Evolutionary conservation across 1,140 invertebrate species (phyloP).

Genomic region (Brachionus paranguensis): DNA sequence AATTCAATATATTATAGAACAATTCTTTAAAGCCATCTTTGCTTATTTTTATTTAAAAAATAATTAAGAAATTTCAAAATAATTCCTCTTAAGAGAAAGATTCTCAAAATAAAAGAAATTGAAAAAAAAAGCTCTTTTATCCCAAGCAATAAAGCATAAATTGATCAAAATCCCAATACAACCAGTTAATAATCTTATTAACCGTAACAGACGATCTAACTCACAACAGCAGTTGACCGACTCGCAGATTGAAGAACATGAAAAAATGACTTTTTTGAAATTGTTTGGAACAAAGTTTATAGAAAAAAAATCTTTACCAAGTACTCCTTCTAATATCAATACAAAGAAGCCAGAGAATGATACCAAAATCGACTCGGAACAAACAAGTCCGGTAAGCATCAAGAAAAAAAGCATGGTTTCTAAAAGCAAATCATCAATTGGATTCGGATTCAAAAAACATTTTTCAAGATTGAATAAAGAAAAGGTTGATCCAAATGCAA

Average conservation of each 20-base stretch:
- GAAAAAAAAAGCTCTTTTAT: slow-evolving; percentile 72
- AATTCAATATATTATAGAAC: too few relatives aligned
- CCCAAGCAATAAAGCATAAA: slow-evolving; percentile 60
- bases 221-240: slow-evolving; percentile 13
- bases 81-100: too few relatives aligned
- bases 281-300: slow-evolving; percentile 32
- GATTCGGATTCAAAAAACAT: slow-evolving; percentile 8
- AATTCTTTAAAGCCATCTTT: too few relatives aligned
- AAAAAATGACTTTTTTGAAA: slow-evolving; percentile 22
- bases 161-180: slow-evolving; percentile 25
- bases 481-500: not conserved
- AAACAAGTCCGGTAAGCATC: not conserved
- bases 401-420: not conserved
- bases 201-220: not conserved
- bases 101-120: too few relatives aligned
- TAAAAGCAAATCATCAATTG: not conserved
- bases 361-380: not conserved
- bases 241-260: slow-evolving; percentile 22
- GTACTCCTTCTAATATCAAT: not conserved
- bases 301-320: slow-evolving; percentile 24
- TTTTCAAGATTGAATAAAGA: not conserved
- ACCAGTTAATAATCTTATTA: slow-evolving; percentile 28
- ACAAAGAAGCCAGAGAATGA: not conserved
- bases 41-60: too few relatives aligned
- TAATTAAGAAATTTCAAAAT: too few relatives aligned